Conservation (phyloP, 2,888 invertebrate genomes). For the Dorcus hopei region DNA sequence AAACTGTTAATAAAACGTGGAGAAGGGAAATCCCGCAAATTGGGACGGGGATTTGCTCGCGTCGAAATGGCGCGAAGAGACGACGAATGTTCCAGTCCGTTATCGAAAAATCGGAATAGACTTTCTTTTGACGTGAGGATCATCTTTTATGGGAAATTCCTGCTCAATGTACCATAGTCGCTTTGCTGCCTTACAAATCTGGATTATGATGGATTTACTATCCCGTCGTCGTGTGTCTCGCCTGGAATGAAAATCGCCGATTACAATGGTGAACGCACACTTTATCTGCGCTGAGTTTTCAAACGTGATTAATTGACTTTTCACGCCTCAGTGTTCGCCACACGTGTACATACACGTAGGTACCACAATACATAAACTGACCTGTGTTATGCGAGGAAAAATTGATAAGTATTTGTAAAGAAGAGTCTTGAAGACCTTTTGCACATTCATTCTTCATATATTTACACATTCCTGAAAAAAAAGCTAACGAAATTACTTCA, state of each 20-base stretch:
- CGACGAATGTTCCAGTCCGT: not conserved
- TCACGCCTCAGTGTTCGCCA: not conserved
- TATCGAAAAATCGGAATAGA: slow-evolving; percentile 19
- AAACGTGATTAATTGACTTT: slow-evolving; percentile 12
- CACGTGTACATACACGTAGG: too few relatives aligned
- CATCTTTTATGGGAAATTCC: slow-evolving; percentile 29
- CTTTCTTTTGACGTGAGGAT: slow-evolving; percentile 24
- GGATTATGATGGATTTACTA: slow-evolving; percentile 25
- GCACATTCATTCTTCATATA: too few relatives aligned
- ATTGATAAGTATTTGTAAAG: too few relatives aligned
- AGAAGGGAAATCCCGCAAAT: too few relatives aligned
- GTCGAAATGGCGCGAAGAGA: too few relatives aligned
- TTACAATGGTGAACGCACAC: slow-evolving; percentile 6
- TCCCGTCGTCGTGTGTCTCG: slow-evolving; percentile 9
- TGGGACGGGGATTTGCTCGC: too few relatives aligned
- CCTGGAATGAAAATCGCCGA: slow-evolving; percentile 9
- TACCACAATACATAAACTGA: too few relatives aligned
- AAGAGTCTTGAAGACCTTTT: too few relatives aligned
- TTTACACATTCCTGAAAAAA: too few relatives aligned
- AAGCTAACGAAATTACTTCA: too few relatives aligned
- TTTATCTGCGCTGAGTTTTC: slow-evolving; percentile 7
- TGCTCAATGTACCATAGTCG: slow-evolving; percentile 28
- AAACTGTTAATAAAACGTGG: too few relatives aligned
- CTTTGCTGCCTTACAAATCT: slow-evolving; percentile 27
- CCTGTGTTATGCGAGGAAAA: too few relatives aligned